Percentiles rank a stretch among this genome's conserved stretches.
Conservation (phyloP, 2,888 invertebrate genomes). For the Quadriops clusia region DNA sequence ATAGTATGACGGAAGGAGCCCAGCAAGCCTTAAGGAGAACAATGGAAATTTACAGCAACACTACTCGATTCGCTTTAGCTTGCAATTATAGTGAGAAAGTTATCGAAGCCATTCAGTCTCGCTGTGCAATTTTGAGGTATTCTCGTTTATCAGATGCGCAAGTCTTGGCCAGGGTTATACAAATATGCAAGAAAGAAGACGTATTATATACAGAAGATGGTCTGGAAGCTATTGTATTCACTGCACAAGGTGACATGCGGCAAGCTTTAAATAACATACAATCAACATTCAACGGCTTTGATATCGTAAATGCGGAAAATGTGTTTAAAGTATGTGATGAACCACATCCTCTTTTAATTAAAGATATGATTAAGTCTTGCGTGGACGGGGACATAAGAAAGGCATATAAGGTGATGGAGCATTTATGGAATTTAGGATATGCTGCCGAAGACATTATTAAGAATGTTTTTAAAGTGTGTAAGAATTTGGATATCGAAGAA, state of each 20-base stretch:
- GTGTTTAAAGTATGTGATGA: slow-evolving; percentile 99
- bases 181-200: slow-evolving; percentile 63
- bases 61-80: slow-evolving; percentile 94
- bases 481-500: slow-evolving; percentile 73
- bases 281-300: slow-evolving; percentile 86
- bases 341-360: slow-evolving; percentile 89
- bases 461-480: slow-evolving; percentile 89
- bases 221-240: slow-evolving; percentile 90
- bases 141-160: slow-evolving; percentile 83
- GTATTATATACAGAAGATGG: slow-evolving; percentile 81
- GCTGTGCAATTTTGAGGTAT: slow-evolving; percentile 94
- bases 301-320: slow-evolving; percentile 80
- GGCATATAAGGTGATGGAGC: slow-evolving; percentile 75
- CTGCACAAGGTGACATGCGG: slow-evolving; percentile 97
- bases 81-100: slow-evolving; percentile 98
- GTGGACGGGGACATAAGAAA: slow-evolving; percentile 67
- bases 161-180: slow-evolving; percentile 67
- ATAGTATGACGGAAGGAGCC: slow-evolving; percentile 98
- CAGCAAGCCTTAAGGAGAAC: slow-evolving; percentile 95
- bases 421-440: slow-evolving; percentile 89
- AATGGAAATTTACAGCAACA: slow-evolving; percentile 96
- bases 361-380: slow-evolving; percentile 83
- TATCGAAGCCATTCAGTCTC: slow-evolving; percentile 96
- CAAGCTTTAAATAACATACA: slow-evolving; percentile 96
- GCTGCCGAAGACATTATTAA: slow-evolving; percentile 93